Evolutionary conservation across 1,140 invertebrate species (phyloP).

Genomic region (Cepaea nemoralis): DNA sequence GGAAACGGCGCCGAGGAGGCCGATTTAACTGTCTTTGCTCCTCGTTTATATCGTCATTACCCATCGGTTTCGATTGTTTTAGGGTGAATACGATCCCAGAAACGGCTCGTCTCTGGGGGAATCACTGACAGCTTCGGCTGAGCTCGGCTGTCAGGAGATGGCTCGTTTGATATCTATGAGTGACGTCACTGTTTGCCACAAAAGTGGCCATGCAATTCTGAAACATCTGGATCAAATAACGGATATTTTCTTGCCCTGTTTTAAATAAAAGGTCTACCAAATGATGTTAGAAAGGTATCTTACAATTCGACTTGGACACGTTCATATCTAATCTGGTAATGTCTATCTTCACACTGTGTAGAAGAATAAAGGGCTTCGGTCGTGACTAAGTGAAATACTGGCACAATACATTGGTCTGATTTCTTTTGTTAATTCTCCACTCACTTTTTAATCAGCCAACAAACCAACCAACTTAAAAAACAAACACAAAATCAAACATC

Average conservation of each 20-base stretch:
- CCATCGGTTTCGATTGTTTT: not conserved
- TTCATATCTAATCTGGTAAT: no score
- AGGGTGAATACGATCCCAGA: not conserved
- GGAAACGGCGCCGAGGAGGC: not conserved
- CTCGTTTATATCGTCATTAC: conserved; percentile 12
- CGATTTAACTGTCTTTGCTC: not conserved
- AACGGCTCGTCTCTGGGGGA: not conserved
- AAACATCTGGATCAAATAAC: not conserved
- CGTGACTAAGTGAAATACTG: not conserved
- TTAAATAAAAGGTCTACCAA: no score
- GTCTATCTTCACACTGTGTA: not conserved
- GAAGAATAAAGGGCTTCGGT: no score
- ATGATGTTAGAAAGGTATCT: not conserved
- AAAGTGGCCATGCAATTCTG: not conserved
- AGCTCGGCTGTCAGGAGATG: not conserved
- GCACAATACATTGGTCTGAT: no score
- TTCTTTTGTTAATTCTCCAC: no score
- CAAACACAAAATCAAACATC: no score
- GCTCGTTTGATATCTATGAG: not conserved
- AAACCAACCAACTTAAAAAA: no score
- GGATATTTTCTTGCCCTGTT: not conserved
- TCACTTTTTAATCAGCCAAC: no score
- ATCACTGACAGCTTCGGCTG: not conserved
- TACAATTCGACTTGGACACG: not conserved
- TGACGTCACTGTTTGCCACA: not conserved